Evolutionary conservation across 2,797 vertebrate species (phyloP).

Genomic region (Oreochromis grahami): DNA sequence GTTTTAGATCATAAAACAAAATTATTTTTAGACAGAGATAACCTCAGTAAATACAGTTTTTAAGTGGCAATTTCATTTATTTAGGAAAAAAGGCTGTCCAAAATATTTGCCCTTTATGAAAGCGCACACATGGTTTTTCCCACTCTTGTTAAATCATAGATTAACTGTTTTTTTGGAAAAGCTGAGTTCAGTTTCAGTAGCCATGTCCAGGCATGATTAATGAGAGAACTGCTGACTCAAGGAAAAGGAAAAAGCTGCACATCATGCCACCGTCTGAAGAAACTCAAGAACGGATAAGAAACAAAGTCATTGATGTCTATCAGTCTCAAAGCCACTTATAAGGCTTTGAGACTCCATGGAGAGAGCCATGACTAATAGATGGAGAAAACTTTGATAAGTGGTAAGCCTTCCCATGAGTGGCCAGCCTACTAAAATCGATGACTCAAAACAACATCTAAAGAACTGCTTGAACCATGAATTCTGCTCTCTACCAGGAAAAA

Average conservation of each 20-base stretch:
- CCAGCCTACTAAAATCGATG: background rate
- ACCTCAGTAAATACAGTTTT: background rate
- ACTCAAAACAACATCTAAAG: background rate
- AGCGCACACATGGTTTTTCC: background rate
- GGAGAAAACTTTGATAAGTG: background rate
- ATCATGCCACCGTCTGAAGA: background rate
- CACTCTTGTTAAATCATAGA: background rate
- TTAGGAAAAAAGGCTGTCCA: background rate
- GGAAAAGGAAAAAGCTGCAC: background rate
- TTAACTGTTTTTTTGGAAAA: background rate
- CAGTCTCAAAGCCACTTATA: background rate
- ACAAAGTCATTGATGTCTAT: background rate
- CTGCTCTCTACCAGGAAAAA: background rate
- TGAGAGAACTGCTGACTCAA: background rate
- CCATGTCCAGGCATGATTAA: background rate
- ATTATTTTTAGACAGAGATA: background rate
- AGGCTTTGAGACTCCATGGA: fast-evolving
- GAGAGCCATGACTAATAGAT: background rate
- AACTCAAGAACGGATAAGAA: background rate
- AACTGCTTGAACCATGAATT: background rate
- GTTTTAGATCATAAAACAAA: background rate
- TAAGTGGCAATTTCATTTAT: background rate
- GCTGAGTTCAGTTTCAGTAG: background rate
- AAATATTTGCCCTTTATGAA: background rate
- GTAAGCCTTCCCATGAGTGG: background rate